These are phyloP conservation scores for Hyppa rectilinea DNA, from an alignment of 2,888 invertebrate species.

Conservation along the genomic window DNA sequence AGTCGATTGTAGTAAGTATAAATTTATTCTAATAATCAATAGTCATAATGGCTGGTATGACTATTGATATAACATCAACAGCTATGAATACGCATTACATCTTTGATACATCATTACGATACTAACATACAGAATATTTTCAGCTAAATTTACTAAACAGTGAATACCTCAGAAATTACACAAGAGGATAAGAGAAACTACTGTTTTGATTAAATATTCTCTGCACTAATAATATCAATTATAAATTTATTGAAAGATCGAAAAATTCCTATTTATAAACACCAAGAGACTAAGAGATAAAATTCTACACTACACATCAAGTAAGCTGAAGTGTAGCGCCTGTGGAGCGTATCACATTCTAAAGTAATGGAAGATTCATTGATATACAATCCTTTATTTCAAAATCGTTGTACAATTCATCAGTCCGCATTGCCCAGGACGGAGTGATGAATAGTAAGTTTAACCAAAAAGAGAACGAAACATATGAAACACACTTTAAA, in stretches of 20 bases:
- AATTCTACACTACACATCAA: slow-evolving; percentile 58
- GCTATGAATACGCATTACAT: slow-evolving; percentile 63
- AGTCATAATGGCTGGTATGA: slow-evolving; percentile 91
- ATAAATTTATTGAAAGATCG: slow-evolving; percentile 23
- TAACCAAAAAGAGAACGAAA: slow-evolving; percentile 43
- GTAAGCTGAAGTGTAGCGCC: slow-evolving; percentile 61
- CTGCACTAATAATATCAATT: neutral
- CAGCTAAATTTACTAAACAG: slow-evolving; percentile 27
- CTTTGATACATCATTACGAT: slow-evolving; percentile 53
- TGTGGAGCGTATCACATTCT: slow-evolving; percentile 70
- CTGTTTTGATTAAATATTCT: slow-evolving; percentile 23
- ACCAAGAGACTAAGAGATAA: slow-evolving; percentile 53
- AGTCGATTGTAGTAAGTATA: slow-evolving; percentile 77
- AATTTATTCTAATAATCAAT: slow-evolving; percentile 87
- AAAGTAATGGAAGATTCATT: slow-evolving; percentile 68
- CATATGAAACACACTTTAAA: slow-evolving; percentile 50
- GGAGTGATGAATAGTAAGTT: slow-evolving; percentile 84
- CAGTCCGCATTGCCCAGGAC: slow-evolving; percentile 90
- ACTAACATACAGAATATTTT: slow-evolving; percentile 54
- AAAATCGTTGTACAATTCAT: slow-evolving; percentile 79
- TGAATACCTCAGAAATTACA: slow-evolving; percentile 41
- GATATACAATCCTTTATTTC: slow-evolving; percentile 58
- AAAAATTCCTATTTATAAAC: slow-evolving; percentile 32
- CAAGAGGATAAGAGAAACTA: slow-evolving; percentile 12
- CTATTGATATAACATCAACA: slow-evolving; percentile 80